Evolutionary conservation across 2,888 invertebrate genomes (phyloP).

Genomic region (Ectemnius lituratus): DNA sequence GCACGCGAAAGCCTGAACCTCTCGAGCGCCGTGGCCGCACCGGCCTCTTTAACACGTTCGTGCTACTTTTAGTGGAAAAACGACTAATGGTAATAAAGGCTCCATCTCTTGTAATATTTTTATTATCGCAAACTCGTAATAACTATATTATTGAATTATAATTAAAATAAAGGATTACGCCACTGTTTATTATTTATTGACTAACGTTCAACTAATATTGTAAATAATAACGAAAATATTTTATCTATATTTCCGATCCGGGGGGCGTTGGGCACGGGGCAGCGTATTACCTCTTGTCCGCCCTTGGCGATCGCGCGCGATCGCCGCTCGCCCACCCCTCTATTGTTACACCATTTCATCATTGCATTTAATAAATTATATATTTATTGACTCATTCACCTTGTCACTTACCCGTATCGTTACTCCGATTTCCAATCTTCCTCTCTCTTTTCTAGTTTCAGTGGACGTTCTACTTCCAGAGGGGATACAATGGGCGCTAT

Average conservation of each 20-base stretch:
- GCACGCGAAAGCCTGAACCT: conserved; percentile 3
- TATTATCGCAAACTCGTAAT: conserved; percentile 74
- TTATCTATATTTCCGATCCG: conserved; percentile 78
- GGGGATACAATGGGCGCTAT: background rate
- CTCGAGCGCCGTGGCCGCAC: background rate
- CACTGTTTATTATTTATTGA: conserved; percentile 77
- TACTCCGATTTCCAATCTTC: background rate
- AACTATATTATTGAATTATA: conserved; percentile 67
- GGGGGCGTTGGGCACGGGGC: conserved; percentile 63
- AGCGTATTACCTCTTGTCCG: conserved; percentile 62
- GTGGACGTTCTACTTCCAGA: background rate
- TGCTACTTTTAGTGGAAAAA: conserved; percentile 61
- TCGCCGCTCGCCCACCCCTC: conserved; percentile 61
- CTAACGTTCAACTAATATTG: conserved; percentile 77
- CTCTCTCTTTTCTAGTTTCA: conserved; percentile 21
- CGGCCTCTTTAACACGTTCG: conserved; percentile 46
- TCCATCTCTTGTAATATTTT: conserved; percentile 78
- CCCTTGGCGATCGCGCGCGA: conserved; percentile 53
- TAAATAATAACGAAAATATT: conserved; percentile 78
- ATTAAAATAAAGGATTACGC: conserved; percentile 73
- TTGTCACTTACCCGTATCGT: conserved; percentile 61
- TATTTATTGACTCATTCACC: conserved; percentile 75
- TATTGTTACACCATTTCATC: conserved; percentile 78
- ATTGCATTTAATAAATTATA: conserved; percentile 79
- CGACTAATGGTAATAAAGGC: conserved; percentile 69